Evolutionary conservation across 2,113 vertebrate genomes (phyloP).

Genomic region (Eidolon helvum): DNA sequence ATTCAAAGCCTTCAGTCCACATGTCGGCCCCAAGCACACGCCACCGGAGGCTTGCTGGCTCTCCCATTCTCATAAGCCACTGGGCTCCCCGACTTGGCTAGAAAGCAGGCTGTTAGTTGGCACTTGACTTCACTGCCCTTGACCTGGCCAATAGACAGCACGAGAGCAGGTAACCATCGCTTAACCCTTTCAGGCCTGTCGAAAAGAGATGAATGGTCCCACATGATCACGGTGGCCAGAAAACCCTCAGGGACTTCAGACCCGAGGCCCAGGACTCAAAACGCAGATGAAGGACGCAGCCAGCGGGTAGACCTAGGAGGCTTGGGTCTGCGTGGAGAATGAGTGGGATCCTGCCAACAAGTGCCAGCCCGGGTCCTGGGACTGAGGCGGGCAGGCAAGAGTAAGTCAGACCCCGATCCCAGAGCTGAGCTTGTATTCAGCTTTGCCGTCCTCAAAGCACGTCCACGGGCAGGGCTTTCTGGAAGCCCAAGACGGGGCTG

Average conservation of each 20-base stretch:
- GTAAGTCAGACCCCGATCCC: not conserved
- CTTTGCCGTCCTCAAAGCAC: not conserved
- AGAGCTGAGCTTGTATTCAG: accelerated
- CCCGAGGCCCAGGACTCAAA: not conserved
- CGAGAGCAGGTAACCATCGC: accelerated
- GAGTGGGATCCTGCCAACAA: too few relatives aligned
- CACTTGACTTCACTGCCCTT: not conserved
- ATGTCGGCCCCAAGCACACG: not conserved
- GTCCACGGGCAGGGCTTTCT: accelerated
- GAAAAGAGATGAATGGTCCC: too few relatives aligned
- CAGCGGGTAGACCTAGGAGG: accelerated
- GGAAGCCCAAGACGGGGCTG: not conserved
- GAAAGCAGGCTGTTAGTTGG: not conserved
- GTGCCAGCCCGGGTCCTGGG: accelerated
- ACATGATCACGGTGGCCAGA: not conserved
- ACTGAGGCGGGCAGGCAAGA: accelerated
- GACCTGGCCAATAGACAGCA: not conserved
- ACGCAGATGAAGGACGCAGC: accelerated
- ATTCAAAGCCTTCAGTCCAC: not conserved
- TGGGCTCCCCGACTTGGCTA: not conserved
- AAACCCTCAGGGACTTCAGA: not conserved
- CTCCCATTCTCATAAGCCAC: not conserved
- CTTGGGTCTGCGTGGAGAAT: accelerated
- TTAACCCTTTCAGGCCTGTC: not conserved
- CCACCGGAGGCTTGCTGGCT: accelerated